Base-by-base conservation (phyloP, 53 echinoderm and acorn worm species). In the Zoroaster sp. region DNA sequence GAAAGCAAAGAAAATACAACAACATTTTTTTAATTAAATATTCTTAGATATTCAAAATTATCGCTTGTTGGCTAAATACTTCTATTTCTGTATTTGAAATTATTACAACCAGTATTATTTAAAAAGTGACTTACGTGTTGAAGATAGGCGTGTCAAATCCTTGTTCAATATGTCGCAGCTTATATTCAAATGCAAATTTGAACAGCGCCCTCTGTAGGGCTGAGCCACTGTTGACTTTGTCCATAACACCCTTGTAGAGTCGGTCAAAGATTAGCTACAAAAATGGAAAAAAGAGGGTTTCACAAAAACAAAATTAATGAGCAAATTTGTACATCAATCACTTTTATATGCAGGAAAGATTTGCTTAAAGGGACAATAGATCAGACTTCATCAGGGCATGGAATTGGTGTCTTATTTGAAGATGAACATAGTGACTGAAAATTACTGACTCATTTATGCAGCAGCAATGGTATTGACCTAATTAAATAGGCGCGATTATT, bases 161-260 rank as follows among this genome's bases (percentile, higher is more conserved):
- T 23, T 82, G 66, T 31, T 49, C 83, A 37, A 96, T 71, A 25
- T 96, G 94, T 42, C 77, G 87, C 80, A 90, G 35, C 77, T 96
- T 96, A 89, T 96, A 96, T 13, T 92, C 73, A 33, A 83, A 91
- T 17, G 96, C 91, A 78, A 92, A 96, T 80, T 94, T 80, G 59
- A 96, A 96, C 72, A 96, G 89, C 36, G 94, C 89, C 72, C 89
- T 92, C 92, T 94, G 94, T 37, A 94, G 3, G 20, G 92, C 79
- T 11, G 91, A 88, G 14, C 91, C 89, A 38, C 86, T 92, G 65
- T 94, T 92, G 17, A 96, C 94, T 54, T 93, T 96, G 79, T 96
- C 96, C 91, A 94, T 91, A 21, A 96, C 94, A 32, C 94, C 96
- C 46, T 94, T 96, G 93, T 96, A 96, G 23, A 96, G 74, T 32